Evolutionary conservation across 2,797 vertebrate species (phyloP), one percentile per base, ranked within the genome.

Genomic region (Rhynchonycteris naso): DNA sequence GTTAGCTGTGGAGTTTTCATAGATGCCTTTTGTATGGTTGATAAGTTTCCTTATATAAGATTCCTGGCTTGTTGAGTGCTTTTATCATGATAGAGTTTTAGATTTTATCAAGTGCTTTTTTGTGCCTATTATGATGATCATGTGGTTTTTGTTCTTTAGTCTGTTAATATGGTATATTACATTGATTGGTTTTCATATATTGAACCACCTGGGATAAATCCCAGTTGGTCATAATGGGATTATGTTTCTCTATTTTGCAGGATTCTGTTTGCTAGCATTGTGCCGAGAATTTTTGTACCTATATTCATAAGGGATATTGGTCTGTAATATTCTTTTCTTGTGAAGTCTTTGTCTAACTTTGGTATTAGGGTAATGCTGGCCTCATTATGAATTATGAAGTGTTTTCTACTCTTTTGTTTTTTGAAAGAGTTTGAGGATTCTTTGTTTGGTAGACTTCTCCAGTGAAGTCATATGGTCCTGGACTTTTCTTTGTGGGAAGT

Each of bases 191-290:
- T 90, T 90, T 72, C 35, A 26, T 56, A 33, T 56, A 4, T 66
- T 79, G 30, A 59, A 33, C 59, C 82, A 94, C 61, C 63, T 69
- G 54, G 21, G 38, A 69, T 69, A 78, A 78, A 69, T 69, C 26
- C 26, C 65, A 54, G 1, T 69, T 71, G 56, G 43, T 92, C 14
- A 11, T 69, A 52, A n/a, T 72, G 11, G 52, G 38, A 52, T 35
- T 59, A 30, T 69, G 47, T 22, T 93, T 95, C 75, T 86, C 21
- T 82, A 15, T 63, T 2, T 90, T 90, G 78, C 82, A 76, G 63
- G 50, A 90, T 82, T 85, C 16, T 28, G 50, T 71, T 82, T 82
- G 63, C n/a, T 95, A 7, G 38, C 79, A 61, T 66, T 72, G 88
- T 88, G n/a, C 14, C 65, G 69, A 63, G 22, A 13, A 12, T 54